Evolutionary conservation across 2,113 vertebrate species (phyloP).

Genomic region (Chionomys nivalis): DNA sequence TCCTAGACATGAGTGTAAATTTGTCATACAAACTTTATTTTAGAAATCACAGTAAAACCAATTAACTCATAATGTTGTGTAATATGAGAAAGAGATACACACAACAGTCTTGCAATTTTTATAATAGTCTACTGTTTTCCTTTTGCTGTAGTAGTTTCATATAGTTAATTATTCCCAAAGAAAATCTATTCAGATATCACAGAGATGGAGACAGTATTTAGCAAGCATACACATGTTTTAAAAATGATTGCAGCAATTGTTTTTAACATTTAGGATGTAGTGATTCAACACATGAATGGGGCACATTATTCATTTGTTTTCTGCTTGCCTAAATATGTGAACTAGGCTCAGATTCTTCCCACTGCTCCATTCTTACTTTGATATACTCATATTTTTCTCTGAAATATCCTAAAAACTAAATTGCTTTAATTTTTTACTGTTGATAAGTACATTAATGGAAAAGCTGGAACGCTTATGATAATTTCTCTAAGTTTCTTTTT

Average conservation of each 20-base stretch:
- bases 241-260: conserved; percentile 5
- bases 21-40: conserved; percentile 19
- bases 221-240: conserved; percentile 38
- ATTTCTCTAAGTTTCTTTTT: conserved; percentile 5
- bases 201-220: conserved; percentile 15
- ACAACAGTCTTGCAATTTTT: not conserved
- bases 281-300: conserved; percentile 1
- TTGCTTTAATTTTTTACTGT: not conserved
- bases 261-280: not conserved
- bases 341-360: not conserved
- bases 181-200: conserved; percentile 28
- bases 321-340: not conserved
- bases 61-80: not conserved
- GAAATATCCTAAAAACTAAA: conserved; percentile 15
- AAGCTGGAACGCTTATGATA: not conserved
- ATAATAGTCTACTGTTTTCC: not conserved
- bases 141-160: conserved; percentile 42
- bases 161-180: conserved; percentile 33
- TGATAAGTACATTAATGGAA: conserved; percentile 11
- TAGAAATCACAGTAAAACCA: conserved; percentile 27
- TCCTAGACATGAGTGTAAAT: not conserved
- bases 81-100: conserved; percentile 29
- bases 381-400: not conserved
- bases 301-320: not conserved
- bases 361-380: not conserved